Conservation (phyloP, 2,113 vertebrate species). For the human region DNA sequence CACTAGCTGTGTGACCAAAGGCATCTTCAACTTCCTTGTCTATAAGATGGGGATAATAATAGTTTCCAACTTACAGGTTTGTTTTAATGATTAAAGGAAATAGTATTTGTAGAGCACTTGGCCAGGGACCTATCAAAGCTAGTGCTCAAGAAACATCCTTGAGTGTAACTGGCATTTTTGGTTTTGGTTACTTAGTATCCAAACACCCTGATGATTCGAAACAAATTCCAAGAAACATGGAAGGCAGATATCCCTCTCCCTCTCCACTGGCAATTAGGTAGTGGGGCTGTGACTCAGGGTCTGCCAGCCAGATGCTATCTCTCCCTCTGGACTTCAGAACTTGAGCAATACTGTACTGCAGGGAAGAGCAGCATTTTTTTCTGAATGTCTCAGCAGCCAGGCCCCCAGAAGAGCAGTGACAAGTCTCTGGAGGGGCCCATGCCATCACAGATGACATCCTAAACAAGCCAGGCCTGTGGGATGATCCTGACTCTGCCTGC, state of each 20-base stretch:
- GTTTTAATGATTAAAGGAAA: slow-evolving; percentile 42
- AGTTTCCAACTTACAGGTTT: background rate
- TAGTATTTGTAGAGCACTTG: background rate
- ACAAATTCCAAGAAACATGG: background rate
- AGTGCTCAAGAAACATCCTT: background rate
- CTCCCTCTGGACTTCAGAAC: background rate
- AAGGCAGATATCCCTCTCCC: background rate
- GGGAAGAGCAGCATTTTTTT: background rate
- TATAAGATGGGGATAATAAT: slow-evolving; percentile 1
- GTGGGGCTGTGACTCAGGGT: background rate
- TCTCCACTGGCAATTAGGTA: background rate
- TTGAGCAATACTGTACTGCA: background rate
- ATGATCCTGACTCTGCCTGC: background rate
- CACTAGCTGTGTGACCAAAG: background rate
- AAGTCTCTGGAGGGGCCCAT: background rate
- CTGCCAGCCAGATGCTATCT: background rate
- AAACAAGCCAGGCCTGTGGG: background rate
- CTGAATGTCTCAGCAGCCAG: background rate
- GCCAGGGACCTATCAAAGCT: background rate
- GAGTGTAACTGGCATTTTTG: slow-evolving; percentile 16
- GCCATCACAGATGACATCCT: background rate
- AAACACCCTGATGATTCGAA: slow-evolving; percentile 44
- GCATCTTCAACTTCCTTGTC: slow-evolving; percentile 22
- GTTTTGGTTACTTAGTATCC: slow-evolving; percentile 29
- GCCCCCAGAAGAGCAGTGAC: background rate